A percentile compares a stretch with the other conserved stretches of the same genome.
Conservation (phyloP, 2,797 vertebrate genomes). For the Todus mexicanus region DNA sequence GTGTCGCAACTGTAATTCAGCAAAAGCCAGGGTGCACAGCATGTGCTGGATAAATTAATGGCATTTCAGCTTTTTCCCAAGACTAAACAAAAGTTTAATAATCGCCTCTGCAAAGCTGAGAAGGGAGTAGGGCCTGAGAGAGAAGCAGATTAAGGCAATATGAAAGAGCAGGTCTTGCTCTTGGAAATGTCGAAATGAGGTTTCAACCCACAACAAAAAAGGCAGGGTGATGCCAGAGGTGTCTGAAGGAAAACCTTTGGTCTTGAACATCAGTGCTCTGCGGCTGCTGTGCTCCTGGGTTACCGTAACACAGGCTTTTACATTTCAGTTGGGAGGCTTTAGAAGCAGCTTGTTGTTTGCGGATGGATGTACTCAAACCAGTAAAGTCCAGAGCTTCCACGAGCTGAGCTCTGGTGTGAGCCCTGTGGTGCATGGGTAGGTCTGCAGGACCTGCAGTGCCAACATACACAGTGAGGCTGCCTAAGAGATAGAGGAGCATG, state of each 20-base stretch:
- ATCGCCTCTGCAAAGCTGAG: background rate
- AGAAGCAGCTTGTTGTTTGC: background rate
- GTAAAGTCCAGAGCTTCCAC: rapidly evolving
- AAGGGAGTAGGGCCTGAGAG: background rate
- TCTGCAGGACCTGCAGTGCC: background rate
- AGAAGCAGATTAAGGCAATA: background rate
- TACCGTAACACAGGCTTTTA: background rate
- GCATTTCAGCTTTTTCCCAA: background rate
- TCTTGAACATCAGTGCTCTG: background rate
- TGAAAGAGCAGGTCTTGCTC: background rate
- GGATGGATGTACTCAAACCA: background rate
- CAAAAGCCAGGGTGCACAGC: background rate
- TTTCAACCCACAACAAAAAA: background rate
- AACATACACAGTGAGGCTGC: rapidly evolving
- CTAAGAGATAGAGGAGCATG: background rate
- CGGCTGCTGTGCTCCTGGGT: background rate
- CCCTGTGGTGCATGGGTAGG: rapidly evolving
- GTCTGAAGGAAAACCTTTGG: background rate
- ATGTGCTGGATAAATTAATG: background rate
- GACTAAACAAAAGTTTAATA: background rate
- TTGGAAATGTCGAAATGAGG: background rate
- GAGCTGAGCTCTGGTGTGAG: background rate
- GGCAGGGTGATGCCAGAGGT: background rate
- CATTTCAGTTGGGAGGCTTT: background rate
- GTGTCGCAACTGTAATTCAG: background rate